Conservation (phyloP, 2,888 invertebrate genomes). For the Lasioglossum calceatum region DNA sequence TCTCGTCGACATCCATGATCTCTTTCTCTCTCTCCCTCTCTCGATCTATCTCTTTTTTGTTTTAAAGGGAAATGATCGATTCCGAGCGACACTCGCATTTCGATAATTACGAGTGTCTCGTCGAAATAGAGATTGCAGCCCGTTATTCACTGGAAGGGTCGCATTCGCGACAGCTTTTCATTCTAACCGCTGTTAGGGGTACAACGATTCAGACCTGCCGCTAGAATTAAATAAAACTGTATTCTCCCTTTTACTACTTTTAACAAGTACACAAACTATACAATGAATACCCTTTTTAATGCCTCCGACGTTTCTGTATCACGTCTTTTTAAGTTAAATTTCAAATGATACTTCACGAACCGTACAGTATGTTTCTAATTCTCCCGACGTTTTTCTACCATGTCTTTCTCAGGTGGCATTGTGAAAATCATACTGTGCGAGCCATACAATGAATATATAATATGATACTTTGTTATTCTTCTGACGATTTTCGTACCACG, state of each 20-base stretch:
- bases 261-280: no score
- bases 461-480: no score
- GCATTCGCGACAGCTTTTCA: neutral
- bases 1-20: neutral
- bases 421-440: neutral
- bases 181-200: neutral
- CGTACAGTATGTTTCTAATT: neutral
- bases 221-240: no score
- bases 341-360: no score
- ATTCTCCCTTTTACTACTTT: no score
- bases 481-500: neutral
- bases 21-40: neutral
- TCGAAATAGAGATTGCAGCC: neutral
- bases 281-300: no score
- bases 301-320: no score
- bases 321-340: no score
- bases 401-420: neutral
- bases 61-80: slow-evolving; percentile 14
- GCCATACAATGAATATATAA: neutral
- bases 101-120: slow-evolving; percentile 32
- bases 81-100: slow-evolving; percentile 9
- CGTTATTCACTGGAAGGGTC: neutral
- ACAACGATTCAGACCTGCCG: neutral
- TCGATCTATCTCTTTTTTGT: neutral
- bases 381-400: neutral